phyloP scores from a whole-genome alignment of 2,888 invertebrate genomes.

The Drosophila austrosaltans region DNA sequence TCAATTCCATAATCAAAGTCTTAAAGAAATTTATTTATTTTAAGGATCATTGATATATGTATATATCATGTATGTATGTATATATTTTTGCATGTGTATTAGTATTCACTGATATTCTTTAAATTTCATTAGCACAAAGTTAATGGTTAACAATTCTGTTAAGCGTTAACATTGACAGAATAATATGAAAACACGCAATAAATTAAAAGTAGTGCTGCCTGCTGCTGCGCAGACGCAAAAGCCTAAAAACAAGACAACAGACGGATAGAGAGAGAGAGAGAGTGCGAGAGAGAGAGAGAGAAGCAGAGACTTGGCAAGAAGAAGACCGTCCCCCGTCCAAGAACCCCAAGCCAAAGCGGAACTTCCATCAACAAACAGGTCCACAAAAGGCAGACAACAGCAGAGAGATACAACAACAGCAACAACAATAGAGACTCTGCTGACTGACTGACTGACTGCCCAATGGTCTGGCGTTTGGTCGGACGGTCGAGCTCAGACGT shows the following conservation, averaged over 20 bases:
- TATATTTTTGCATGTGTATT: too few relatives aligned
- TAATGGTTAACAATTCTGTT: slow-evolving; percentile 7
- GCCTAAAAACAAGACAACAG: slow-evolving; percentile 29
- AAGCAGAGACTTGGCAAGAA: background rate
- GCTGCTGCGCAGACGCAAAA: slow-evolving; percentile 55
- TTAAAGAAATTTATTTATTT: too few relatives aligned
- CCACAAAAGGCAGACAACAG: slow-evolving; percentile 47
- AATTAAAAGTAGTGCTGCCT: slow-evolving; percentile 42
- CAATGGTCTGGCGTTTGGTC: slow-evolving; percentile 13
- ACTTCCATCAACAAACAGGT: slow-evolving; percentile 57
- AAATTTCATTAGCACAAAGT: background rate
- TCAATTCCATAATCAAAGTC: too few relatives aligned
- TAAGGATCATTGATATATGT: too few relatives aligned
- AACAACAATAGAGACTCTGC: slow-evolving; percentile 15
- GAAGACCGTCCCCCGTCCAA: slow-evolving; percentile 2
- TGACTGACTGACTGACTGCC: slow-evolving; percentile 19
- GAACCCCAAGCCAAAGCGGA: slow-evolving; percentile 36
- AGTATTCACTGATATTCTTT: too few relatives aligned
- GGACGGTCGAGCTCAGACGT: too few relatives aligned
- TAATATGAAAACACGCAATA: slow-evolving; percentile 55
- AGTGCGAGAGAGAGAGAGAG: background rate
- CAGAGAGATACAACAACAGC: background rate
- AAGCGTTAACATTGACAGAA: slow-evolving; percentile 7
- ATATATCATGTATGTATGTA: too few relatives aligned
- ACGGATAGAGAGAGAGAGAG: slow-evolving; percentile 26